A percentile compares a stretch with the other conserved stretches of the same genome.
These are phyloP conservation scores for Spodoptera exigua DNA, from an alignment of 2,888 invertebrate species.

Conservation along the genomic window DNA sequence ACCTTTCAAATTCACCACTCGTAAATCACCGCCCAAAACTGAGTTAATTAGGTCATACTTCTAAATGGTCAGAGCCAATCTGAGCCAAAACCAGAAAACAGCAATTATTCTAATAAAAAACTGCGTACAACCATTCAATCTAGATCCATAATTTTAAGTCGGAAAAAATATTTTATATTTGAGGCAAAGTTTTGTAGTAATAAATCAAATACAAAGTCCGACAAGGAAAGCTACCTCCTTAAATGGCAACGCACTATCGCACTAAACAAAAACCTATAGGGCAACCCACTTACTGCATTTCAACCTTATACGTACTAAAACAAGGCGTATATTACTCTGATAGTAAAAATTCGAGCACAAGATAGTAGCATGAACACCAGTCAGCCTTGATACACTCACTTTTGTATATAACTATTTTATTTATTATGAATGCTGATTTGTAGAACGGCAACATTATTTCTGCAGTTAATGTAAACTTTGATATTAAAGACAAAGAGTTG, in stretches of 20 bases:
- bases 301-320: constrained; percentile 54
- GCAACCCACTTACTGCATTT: constrained; percentile 32
- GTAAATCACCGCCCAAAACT: constrained; percentile 16
- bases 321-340: constrained; percentile 67
- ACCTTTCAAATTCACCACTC: neutral
- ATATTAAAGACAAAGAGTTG: constrained; percentile 58
- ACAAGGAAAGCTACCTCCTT: constrained; percentile 74
- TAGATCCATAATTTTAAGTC: constrained; percentile 44
- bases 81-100: constrained; percentile 31
- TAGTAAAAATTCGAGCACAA: constrained; percentile 68
- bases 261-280: constrained; percentile 57
- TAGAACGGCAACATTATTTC: constrained; percentile 60
- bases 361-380: constrained; percentile 68
- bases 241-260: constrained; percentile 64
- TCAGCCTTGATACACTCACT: constrained; percentile 82
- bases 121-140: constrained; percentile 17
- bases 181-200: constrained; percentile 44
- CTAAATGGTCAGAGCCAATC: constrained; percentile 19
- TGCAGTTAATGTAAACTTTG: constrained; percentile 57
- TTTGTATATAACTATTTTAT: constrained; percentile 69
- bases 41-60: constrained; percentile 23
- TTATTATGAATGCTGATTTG: constrained; percentile 73
- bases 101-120: constrained; percentile 31
- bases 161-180: constrained; percentile 39
- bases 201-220: constrained; percentile 68